phyloP scores from a whole-genome alignment of 2,113 vertebrate genomes.

The Rhinopomastus cyanomelas region DNA sequence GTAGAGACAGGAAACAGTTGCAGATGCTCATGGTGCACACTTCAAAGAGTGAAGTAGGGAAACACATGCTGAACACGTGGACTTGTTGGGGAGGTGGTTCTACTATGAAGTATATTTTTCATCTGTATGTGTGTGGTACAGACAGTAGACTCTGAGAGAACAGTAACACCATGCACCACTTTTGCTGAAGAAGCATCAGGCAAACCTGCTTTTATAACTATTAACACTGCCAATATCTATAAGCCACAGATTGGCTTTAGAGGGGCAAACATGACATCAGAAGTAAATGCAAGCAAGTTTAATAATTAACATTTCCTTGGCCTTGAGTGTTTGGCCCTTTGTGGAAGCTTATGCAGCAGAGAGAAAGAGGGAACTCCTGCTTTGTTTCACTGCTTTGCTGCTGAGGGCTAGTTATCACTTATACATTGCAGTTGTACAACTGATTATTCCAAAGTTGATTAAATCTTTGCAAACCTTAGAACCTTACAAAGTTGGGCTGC shows the following conservation, averaged over 20 bases:
- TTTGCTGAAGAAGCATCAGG: background rate
- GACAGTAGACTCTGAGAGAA: background rate
- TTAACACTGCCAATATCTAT: background rate
- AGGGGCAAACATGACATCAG: background rate
- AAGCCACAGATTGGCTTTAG: background rate
- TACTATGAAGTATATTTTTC: background rate
- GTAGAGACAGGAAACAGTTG: background rate
- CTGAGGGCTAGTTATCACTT: conserved; percentile 9
- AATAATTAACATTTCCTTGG: background rate
- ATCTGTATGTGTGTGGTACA: background rate
- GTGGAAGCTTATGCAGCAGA: background rate
- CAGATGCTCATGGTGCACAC: background rate
- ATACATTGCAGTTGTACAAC: background rate
- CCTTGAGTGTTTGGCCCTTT: background rate
- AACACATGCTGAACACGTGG: conserved; percentile 23
- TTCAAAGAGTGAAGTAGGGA: conserved; percentile 44
- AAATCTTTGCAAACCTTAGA: background rate
- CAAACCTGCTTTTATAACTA: background rate
- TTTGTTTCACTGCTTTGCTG: background rate
- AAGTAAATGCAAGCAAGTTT: background rate
- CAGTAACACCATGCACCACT: background rate
- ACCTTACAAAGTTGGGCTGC: background rate
- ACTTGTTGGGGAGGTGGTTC: background rate
- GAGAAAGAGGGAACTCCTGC: background rate
- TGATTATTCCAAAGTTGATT: background rate